Evolutionary conservation across 2,113 vertebrate genomes (phyloP).

Genomic region (Syngnathus typhle): DNA sequence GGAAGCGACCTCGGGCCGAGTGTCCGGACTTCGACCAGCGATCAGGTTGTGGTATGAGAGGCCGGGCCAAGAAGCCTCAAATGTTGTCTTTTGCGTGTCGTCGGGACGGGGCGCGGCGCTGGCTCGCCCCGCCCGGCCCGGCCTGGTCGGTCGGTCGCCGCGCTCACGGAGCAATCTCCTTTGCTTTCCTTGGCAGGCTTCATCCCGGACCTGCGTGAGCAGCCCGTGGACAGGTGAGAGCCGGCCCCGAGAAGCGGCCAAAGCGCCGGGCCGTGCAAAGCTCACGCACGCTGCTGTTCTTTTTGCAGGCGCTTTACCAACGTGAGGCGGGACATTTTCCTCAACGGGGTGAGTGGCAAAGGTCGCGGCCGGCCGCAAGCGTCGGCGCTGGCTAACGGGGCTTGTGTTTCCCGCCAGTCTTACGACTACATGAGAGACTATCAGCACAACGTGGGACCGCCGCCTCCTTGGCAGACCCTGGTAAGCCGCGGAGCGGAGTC

Average conservation of each 20-base stretch:
- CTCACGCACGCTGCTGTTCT: background rate
- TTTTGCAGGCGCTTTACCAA: conserved; percentile 89
- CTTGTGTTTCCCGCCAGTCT: conserved; percentile 70
- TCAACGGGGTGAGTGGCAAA: conserved; percentile 87
- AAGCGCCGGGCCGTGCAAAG: no score
- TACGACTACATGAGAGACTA: conserved; percentile 99
- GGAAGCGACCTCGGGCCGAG: conserved; percentile 95
- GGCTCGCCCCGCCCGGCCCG: no score
- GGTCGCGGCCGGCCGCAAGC: no score
- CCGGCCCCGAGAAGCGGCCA: background rate
- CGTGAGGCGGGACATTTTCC: conserved; percentile 91
- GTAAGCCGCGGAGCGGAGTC: conserved; percentile 52
- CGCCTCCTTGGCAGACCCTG: conserved; percentile 96
- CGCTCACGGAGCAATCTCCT: background rate
- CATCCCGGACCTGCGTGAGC: conserved; percentile 94
- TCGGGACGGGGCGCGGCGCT: no score
- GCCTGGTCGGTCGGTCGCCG: background rate
- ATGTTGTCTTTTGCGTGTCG: background rate
- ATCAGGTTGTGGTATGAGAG: conserved; percentile 76
- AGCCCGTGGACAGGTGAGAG: conserved; percentile 91
- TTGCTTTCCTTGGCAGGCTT: conserved; percentile 76
- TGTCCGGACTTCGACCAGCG: conserved; percentile 94
- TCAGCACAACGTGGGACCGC: conserved; percentile 91
- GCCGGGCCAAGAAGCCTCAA: background rate
- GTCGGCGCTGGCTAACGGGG: background rate